These are phyloP conservation scores for Notarius lentiginosus DNA, from an alignment of 2,113 vertebrate species.

Conservation along the genomic window DNA sequence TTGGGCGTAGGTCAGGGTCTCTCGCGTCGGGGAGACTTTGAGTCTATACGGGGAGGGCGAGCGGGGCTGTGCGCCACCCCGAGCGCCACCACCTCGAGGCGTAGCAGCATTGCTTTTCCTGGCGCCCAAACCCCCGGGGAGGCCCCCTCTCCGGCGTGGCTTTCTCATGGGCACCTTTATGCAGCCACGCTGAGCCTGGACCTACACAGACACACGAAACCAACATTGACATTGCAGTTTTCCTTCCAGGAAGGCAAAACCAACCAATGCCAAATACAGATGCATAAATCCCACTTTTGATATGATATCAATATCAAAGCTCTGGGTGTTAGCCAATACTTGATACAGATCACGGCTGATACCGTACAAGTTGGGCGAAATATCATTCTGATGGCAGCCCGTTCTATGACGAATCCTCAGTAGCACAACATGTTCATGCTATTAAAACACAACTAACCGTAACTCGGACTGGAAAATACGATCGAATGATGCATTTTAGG, in stretches of 20 bases:
- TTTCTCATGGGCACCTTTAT: conserved; percentile 85
- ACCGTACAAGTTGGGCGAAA: neutral
- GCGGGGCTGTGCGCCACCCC: conserved; percentile 72
- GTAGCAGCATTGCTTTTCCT: conserved; percentile 39
- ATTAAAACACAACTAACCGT: neutral
- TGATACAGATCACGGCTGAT: neutral
- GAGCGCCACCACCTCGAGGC: conserved; percentile 69
- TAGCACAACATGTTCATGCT: neutral
- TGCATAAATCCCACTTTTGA: neutral
- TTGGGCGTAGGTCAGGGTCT: conserved; percentile 91
- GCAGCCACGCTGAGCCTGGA: conserved; percentile 57
- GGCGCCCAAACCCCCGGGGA: conserved; percentile 60
- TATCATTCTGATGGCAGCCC: neutral
- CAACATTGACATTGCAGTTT: neutral
- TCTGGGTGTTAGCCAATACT: neutral
- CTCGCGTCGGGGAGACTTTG: conserved; percentile 85
- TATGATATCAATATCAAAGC: neutral
- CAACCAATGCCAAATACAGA: neutral
- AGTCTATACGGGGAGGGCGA: conserved; percentile 88
- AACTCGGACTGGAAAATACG: neutral
- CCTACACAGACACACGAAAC: conserved; percentile 30
- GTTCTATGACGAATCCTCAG: neutral
- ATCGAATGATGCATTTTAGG: neutral
- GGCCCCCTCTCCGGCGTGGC: conserved; percentile 83
- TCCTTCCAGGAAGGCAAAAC: neutral